phyloP scores from a whole-genome alignment of 1,140 invertebrate species.

The Drosophila insularis region DNA sequence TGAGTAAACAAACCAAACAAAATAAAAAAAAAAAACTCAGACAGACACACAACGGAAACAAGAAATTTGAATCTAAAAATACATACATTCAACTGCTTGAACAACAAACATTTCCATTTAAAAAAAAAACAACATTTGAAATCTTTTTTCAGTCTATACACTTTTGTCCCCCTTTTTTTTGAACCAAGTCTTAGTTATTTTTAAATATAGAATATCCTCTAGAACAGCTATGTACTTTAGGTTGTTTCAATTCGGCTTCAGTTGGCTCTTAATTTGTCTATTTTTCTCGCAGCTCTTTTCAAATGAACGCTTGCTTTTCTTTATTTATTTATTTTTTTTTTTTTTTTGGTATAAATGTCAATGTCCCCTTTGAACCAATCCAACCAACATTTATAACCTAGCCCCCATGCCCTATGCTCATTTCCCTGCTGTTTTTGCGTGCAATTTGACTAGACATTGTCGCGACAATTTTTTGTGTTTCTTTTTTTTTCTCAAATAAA shows the following conservation, averaged over 20 bases:
- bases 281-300: background rate
- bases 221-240: background rate
- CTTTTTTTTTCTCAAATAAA: conserved; percentile 6
- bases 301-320: too few relatives aligned
- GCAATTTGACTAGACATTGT: conserved; percentile 15
- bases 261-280: background rate
- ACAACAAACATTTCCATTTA: too few relatives aligned
- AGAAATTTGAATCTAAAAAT: background rate
- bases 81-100: background rate
- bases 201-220: too few relatives aligned
- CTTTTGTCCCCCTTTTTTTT: too few relatives aligned
- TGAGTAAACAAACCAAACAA: background rate
- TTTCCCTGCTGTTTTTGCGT: background rate
- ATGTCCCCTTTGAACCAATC: background rate
- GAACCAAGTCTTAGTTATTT: too few relatives aligned
- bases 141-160: too few relatives aligned
- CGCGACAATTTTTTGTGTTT: conserved; percentile 8
- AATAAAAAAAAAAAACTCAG: background rate
- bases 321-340: too few relatives aligned
- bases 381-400: background rate
- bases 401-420: background rate
- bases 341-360: too few relatives aligned
- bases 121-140: too few relatives aligned
- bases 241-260: background rate
- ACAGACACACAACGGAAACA: background rate